Evolutionary conservation across 2,888 invertebrate genomes (phyloP), one percentile per base, ranked within the genome.

Genomic region (Lepidocyrtinus sp.): DNA sequence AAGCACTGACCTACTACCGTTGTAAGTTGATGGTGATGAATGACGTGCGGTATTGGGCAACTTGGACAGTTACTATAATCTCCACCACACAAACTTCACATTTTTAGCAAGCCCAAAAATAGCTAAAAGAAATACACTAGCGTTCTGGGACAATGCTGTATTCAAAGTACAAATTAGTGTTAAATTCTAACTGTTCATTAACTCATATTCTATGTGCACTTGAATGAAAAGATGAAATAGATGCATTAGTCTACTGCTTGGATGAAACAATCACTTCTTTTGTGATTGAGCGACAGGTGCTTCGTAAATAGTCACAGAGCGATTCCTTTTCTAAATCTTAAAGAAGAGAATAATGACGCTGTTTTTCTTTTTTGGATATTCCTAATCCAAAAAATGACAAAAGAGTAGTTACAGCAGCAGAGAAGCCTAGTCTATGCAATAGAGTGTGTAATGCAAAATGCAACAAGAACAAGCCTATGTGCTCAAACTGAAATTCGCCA

Each of bases 1-100:
- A 71, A 71, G 70, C 70, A 71, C 70, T 71, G 70, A 71, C 70
- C 70, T 71, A 71, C 70, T 71, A 68, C 68, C 45, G 70, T 61
- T n/a, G n/a, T 12, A 5, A 36, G 12, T 12, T 12, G 36, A 36
- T 36, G 36, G 12, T 36, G 36, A 36, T 36, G 36, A 36, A 36
- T 36, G 36, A 36, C 36, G 36, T 36, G 36, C 36, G 12, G 12
- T 36, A 36, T 5, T 36, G 36, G 36, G 5, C n/a, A n/a, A 12
- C 5, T 36, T 36, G 36, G 5, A 36, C 5, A 7, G 36, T 36
- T 36, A 7, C 36, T 36, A 36, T 36, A 5, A 12, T n/a, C 36
- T 36, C 36, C 36, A 7, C 36, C 36, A 36, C 36, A 36, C 36
- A 36, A 36, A 12, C 36, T n/a, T n/a, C 36, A 36, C 36, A 7